Base-by-base conservation (phyloP, 2,797 vertebrate species). In the Xiphophorus birchmanni region DNA sequence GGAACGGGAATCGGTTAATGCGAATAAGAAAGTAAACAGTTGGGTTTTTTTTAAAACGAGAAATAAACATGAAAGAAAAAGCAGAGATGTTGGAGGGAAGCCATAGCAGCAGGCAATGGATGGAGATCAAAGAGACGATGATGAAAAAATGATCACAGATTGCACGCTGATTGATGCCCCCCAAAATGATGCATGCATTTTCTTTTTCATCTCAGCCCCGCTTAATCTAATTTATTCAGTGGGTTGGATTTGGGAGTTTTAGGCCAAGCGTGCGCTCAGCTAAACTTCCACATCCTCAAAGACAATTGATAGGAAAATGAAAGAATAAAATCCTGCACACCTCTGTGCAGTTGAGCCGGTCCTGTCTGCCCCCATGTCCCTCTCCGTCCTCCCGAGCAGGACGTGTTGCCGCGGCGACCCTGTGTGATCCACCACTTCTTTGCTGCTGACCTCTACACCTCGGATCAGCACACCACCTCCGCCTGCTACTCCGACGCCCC, bases 381-480 rank as follows among this genome's bases (percentile, higher is more conserved):
- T 94, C 76, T 97, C 96, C 0, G 96, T 95, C 58, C 97, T 96
- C 56, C 95, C 94, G 3, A 97, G 94, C 76, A 98, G 95, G 73
- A 98, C 97, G 0, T 98, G 97, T 87, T 97, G 96, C 76, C 97
- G 95, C 0, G 97, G 97, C 0, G 97, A 96, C 86, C 97, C 97
- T 0, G 97, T 97, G 85, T 97, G 95, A 86, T 98, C 97, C 45
- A 96, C 97, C 79, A 98, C 96, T 90, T 98, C 97, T 8, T 97
- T 97, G 87, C 97, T 98, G 95, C 97, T 98, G 89, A 98, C 97
- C 88, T 98, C 97, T 85, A 98, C 96, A 1, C 97, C 97, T 74
- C 97, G 92, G 82, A 98, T 98, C 74, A 96, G 87, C 80, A 98
- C 97, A 0, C 84, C 52, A 10, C n/a, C 97, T 0, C 96, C 88